Conservation (phyloP, 2,113 vertebrate species). For the Brachionichthys hirsutus region DNA sequence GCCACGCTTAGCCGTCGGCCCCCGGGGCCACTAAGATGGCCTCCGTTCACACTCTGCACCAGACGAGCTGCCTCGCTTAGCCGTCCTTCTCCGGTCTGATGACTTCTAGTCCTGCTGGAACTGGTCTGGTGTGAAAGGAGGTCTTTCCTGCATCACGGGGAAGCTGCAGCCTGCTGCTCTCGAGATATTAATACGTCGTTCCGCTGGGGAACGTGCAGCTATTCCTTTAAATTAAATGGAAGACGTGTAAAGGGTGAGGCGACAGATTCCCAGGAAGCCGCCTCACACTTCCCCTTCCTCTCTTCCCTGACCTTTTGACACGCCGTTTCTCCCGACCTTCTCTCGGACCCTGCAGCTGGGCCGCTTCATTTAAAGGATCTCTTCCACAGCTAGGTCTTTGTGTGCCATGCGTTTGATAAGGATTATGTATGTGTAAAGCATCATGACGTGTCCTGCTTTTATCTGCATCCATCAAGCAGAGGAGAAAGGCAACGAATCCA, state of each 20-base stretch:
- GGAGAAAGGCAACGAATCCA: slow-evolving; percentile 5
- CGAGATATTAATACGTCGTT: slow-evolving; percentile 41
- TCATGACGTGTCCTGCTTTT: too few species aligned
- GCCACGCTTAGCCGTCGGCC: too few species aligned
- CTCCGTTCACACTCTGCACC: too few species aligned
- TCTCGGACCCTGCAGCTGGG: slow-evolving; percentile 34
- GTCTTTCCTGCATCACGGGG: slow-evolving; percentile 45
- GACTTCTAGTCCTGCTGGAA: slow-evolving; percentile 30
- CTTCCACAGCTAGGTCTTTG: not conserved
- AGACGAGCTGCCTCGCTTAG: not conserved
- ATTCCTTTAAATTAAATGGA: slow-evolving; percentile 34
- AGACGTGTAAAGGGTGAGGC: slow-evolving; percentile 49
- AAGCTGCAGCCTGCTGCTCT: slow-evolving; percentile 18
- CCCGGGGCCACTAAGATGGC: too few species aligned
- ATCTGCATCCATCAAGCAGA: too few species aligned
- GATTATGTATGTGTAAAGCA: too few species aligned
- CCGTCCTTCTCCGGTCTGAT: slow-evolving; percentile 8
- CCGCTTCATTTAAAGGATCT: slow-evolving; percentile 9
- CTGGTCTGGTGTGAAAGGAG: slow-evolving; percentile 30
- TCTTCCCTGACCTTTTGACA: slow-evolving; percentile 66
- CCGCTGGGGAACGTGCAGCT: slow-evolving; percentile 1
- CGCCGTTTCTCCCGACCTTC: slow-evolving; percentile 38
- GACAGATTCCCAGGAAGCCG: slow-evolving; percentile 58
- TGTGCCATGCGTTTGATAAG: not conserved
- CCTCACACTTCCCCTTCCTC: slow-evolving; percentile 10